Base-by-base conservation (phyloP, 2,888 invertebrate species). In the Drosophila meridiana region DNA sequence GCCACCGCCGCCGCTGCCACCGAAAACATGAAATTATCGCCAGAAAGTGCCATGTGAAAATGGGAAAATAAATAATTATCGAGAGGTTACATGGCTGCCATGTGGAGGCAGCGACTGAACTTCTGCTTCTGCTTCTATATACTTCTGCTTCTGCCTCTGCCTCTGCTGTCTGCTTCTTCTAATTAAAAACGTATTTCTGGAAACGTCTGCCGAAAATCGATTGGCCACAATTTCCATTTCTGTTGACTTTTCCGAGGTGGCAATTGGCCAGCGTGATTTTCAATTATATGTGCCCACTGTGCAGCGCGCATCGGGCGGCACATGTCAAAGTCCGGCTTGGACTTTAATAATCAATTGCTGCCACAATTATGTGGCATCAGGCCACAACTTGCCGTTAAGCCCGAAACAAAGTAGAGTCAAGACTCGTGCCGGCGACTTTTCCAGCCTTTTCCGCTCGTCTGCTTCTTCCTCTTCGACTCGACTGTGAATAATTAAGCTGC, bases 261-360 rank as follows among this genome's bases (percentile, higher is more conserved):
- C 85, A 89, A 88, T 86, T 88, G 86, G 76, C 64, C 79, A 71
- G 83, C 89, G 89, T 87, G 86, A 86, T 85, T 90, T 83, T 86
- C 90, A 73, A 88, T 90, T 90, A 85, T 90, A 85, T 83, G n/a
- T 30, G 63, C 52, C 45, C 77, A 71, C 60, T 30, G 45, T 53
- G 55, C 50, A 36, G 26, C 11, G 36, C 36, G 28, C 26, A 28
- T 66, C 45, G 52, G 69, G 62, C 83, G 86, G 90, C 90, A 90
- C 90, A 90, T 85, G 78, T 88, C 79, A 79, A 76, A 75, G 82
- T 60, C 43, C 34, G 52, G 58, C 36, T 55, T 52, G 52, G 50
- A 60, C 60, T 63, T 62, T 47, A 67, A 55, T 20, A 40, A 61
- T 61, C 59, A 62, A 66, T 58, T 53, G 65, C 60, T 67, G 38